Evolutionary conservation across 37 sponge, comb jelly and placozoan species (phyloP).

Genomic region (Spongilla lacustris): DNA sequence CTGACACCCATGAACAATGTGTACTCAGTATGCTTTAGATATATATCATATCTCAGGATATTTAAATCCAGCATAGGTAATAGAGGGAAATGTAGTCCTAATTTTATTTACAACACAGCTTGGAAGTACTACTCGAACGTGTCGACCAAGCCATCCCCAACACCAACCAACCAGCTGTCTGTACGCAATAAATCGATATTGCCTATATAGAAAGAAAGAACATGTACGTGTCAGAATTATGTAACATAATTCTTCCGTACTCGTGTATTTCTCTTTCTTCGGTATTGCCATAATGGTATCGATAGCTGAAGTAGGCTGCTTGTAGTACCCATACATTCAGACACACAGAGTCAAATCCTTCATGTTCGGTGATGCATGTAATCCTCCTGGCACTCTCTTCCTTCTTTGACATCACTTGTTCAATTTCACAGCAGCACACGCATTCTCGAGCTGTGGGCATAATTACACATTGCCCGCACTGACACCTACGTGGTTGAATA

Average conservation of each 20-base stretch:
- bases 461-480: slow-evolving; percentile 29
- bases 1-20: neutral
- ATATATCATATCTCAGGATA: slow-evolving; percentile 4
- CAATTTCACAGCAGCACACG: slow-evolving; percentile 40
- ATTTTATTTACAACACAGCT: slow-evolving; percentile 5
- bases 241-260: neutral
- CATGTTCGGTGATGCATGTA: slow-evolving; percentile 47
- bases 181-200: slow-evolving; percentile 28
- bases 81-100: slow-evolving; percentile 8
- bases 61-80: slow-evolving; percentile 36
- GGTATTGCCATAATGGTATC: slow-evolving; percentile 30
- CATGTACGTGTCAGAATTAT: neutral
- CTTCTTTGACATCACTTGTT: slow-evolving; percentile 11
- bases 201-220: neutral
- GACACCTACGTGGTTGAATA: slow-evolving; percentile 24
- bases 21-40: slow-evolving; percentile 9
- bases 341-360: slow-evolving; percentile 56
- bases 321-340: slow-evolving; percentile 58
- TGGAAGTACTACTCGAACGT: slow-evolving; percentile 3
- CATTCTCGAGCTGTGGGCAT: slow-evolving; percentile 39
- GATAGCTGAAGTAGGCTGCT: slow-evolving; percentile 43
- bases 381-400: slow-evolving; percentile 1
- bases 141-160: slow-evolving; percentile 45
- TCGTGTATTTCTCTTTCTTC: neutral
- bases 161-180: slow-evolving; percentile 31